Evolutionary conservation across 1,140 invertebrate genomes (phyloP).

Genomic region (Drosophila bifasciata): DNA sequence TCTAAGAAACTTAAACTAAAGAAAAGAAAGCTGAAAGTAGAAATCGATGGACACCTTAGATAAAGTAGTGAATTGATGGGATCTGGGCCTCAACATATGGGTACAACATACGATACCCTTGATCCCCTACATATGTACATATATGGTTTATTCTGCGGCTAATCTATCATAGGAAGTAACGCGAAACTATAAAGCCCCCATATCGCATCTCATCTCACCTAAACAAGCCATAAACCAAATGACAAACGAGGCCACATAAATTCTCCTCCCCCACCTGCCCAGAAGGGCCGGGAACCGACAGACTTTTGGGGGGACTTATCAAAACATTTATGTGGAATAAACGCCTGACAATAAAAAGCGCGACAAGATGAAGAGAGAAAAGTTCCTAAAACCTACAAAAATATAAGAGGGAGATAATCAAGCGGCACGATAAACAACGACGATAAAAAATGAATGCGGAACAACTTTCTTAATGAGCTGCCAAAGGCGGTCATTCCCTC

Average conservation of each 20-base stretch:
- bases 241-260: conserved; percentile 79
- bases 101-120: conserved; percentile 2
- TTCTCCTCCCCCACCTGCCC: conserved; percentile 49
- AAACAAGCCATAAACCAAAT: conserved; percentile 81
- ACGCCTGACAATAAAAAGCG: conserved; percentile 69
- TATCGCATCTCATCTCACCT: conserved; percentile 50
- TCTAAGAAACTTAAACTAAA: neutral
- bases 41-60: conserved; percentile 13
- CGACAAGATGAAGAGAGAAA: conserved; percentile 61
- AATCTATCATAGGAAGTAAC: conserved; percentile 20
- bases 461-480: conserved; percentile 82
- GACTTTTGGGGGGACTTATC: conserved; percentile 65
- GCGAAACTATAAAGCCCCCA: conserved; percentile 29
- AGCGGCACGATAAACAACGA: conserved; percentile 68
- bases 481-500: conserved; percentile 64
- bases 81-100: conserved; percentile 4
- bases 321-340: conserved; percentile 82
- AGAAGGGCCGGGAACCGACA: conserved; percentile 10
- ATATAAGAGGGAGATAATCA: conserved; percentile 60
- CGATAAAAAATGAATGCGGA: conserved; percentile 81
- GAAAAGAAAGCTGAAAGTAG: conserved; percentile 17
- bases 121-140: neutral
- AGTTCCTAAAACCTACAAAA: conserved; percentile 47
- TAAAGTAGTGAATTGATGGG: conserved; percentile 19
- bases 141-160: neutral